These are phyloP conservation scores for Eristalinus sepulchralis DNA, from an alignment of 2,888 invertebrate species.

Conservation along the genomic window DNA sequence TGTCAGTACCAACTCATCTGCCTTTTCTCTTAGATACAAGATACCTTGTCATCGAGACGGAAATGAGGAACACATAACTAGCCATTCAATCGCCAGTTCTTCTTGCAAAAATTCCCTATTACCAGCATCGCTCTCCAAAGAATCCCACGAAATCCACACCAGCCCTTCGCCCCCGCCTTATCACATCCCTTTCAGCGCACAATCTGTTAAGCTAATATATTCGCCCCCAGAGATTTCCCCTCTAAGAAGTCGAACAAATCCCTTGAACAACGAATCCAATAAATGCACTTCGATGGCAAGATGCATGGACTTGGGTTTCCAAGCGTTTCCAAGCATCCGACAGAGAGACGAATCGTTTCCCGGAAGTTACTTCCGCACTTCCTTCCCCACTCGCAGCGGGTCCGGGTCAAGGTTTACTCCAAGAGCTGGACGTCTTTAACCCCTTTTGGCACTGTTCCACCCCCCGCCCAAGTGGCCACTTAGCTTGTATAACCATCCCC, in stretches of 20 bases:
- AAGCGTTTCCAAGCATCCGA: background rate
- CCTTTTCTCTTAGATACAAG: no score
- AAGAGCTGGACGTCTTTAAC: background rate
- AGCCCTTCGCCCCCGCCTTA: background rate
- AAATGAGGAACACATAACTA: no score
- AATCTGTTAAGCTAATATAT: background rate
- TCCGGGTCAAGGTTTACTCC: background rate
- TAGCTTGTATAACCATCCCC: conserved; percentile 42
- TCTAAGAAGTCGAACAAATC: background rate
- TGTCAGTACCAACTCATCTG: no score
- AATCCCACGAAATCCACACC: background rate
- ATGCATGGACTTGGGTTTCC: background rate
- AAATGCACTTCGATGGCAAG: background rate
- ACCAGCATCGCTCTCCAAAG: background rate
- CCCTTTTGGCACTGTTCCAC: background rate
- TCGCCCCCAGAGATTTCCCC: background rate
- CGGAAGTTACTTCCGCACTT: background rate
- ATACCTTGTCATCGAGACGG: no score
- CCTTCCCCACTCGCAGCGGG: background rate
- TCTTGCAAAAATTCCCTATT: background rate
- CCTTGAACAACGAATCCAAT: background rate
- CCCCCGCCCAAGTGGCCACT: conserved; percentile 36
- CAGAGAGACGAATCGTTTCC: background rate
- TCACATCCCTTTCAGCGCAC: background rate
- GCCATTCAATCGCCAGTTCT: no score